Percentiles rank a stretch among this genome's conserved stretches.
phyloP scores from a whole-genome alignment of 64 coral and sea anemone genomes.

The Montipora cactus region DNA sequence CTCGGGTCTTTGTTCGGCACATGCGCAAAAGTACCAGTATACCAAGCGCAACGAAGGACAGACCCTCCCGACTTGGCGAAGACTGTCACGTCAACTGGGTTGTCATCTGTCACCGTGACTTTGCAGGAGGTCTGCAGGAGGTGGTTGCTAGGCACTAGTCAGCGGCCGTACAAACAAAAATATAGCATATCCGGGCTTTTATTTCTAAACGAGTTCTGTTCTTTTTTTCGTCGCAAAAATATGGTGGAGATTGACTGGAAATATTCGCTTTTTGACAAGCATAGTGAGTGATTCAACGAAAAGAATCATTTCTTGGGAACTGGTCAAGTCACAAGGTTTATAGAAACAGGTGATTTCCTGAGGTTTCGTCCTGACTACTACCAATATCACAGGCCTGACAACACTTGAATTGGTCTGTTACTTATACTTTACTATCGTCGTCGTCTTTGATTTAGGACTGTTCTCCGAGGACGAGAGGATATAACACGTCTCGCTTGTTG shows the following conservation, averaged over 20 bases:
- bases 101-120: too few relatives aligned
- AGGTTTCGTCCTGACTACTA: background rate
- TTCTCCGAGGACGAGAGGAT: background rate
- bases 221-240: background rate
- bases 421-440: background rate
- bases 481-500: background rate
- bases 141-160: conserved; percentile 53
- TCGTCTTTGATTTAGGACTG: background rate
- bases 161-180: conserved; percentile 59
- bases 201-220: background rate
- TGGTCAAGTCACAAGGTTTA: background rate
- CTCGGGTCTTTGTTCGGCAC: too few relatives aligned
- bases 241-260: conserved; percentile 16
- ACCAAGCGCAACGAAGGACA: too few relatives aligned
- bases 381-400: background rate
- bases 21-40: too few relatives aligned
- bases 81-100: too few relatives aligned
- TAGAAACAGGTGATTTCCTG: background rate
- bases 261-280: background rate
- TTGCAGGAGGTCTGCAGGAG: background rate
- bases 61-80: too few relatives aligned
- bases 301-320: background rate
- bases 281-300: background rate
- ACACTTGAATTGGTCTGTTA: background rate
- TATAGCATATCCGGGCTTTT: conserved; percentile 57